phyloP scores from a whole-genome alignment of 92 coral and sea anemone genomes.

The Paragorgia papillata region DNA sequence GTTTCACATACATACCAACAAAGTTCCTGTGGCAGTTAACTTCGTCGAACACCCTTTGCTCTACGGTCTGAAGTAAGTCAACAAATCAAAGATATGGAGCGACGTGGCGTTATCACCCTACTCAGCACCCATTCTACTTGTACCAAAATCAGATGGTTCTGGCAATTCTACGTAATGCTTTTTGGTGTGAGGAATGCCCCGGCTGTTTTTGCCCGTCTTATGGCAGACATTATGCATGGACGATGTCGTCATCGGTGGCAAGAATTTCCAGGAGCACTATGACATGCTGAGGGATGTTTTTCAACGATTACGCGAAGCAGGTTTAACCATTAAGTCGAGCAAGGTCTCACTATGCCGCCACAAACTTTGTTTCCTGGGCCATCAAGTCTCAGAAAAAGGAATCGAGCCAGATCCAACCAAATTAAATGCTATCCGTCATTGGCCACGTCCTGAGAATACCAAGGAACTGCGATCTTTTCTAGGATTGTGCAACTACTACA shows the following conservation, averaged over 20 bases:
- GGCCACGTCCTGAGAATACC: conserved; percentile 43
- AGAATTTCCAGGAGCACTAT: too few species aligned
- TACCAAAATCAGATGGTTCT: conserved; percentile 51
- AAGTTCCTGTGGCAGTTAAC: conserved; percentile 62
- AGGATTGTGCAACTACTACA: conserved; percentile 51
- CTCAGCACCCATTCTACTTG: conserved; percentile 56
- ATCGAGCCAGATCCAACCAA: conserved; percentile 43
- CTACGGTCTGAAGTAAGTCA: conserved; percentile 58
- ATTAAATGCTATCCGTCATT: conserved; percentile 25
- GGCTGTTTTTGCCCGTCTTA: conserved; percentile 56
- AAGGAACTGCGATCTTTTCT: conserved; percentile 52
- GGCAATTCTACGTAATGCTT: conserved; percentile 61
- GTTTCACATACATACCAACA: conserved; percentile 54
- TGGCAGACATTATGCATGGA: too few species aligned
- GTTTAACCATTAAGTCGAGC: too few species aligned
- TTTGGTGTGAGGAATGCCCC: conserved; percentile 58
- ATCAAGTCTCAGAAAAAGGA: conserved; percentile 45
- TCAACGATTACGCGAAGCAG: too few species aligned
- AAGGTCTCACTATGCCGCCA: too few species aligned
- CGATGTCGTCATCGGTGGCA: too few species aligned
- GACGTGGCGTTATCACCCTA: conserved; percentile 53
- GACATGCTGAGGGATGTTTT: too few species aligned
- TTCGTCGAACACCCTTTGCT: conserved; percentile 55
- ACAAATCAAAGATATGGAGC: conserved; percentile 56
- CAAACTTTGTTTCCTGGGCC: conserved; percentile 48